Conservation (phyloP, 1,140 invertebrate genomes). For the Drosophila kurseongensis region DNA sequence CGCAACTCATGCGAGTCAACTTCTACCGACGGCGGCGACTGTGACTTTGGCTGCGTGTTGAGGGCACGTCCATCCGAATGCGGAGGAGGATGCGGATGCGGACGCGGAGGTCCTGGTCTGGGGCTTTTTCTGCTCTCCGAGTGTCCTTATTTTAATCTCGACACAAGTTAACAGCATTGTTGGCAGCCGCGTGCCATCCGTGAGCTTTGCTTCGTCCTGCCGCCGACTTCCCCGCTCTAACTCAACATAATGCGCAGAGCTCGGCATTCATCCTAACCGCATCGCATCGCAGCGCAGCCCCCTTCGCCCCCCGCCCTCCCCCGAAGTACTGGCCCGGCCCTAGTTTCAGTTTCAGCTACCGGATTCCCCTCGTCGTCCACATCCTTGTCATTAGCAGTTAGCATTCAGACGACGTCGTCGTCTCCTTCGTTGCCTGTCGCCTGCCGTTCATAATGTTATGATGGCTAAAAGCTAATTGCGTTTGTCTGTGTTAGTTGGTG, state of each 20-base stretch:
- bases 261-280: conserved; percentile 33
- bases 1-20: conserved; percentile 74
- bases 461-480: conserved; percentile 82
- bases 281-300: conserved; percentile 12
- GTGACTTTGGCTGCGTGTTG: conserved; percentile 7
- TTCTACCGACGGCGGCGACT: conserved; percentile 19
- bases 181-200: conserved; percentile 70
- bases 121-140: conserved; percentile 61
- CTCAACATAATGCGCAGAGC: conserved; percentile 63
- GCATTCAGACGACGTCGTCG: conserved; percentile 44
- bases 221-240: not conserved
- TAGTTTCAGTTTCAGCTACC: conserved; percentile 26
- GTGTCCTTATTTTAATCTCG: conserved; percentile 82
- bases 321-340: conserved; percentile 21
- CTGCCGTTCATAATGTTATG: conserved; percentile 79
- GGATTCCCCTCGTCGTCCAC: conserved; percentile 23
- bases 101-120: not conserved
- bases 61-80: conserved; percentile 44
- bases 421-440: conserved; percentile 55
- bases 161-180: conserved; percentile 82
- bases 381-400: conserved; percentile 75
- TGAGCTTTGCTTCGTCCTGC: conserved; percentile 47
- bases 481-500: conserved; percentile 72
- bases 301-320: conserved; percentile 11
- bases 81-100: not conserved